phyloP scores from a whole-genome alignment of 2,113 vertebrate species.

The Triplophysa siluroides region DNA sequence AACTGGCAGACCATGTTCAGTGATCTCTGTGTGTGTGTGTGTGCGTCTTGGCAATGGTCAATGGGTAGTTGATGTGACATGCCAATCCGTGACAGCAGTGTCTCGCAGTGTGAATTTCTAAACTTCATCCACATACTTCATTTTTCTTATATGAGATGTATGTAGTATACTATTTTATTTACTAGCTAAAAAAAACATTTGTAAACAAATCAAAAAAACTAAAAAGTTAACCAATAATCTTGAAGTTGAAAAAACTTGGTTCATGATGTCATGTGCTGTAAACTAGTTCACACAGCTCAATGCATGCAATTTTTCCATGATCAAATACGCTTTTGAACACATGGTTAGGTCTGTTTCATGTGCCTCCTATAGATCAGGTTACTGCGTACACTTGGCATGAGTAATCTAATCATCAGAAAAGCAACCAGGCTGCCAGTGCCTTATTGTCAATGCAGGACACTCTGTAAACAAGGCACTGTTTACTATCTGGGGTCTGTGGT shows the following conservation, averaged over 20 bases:
- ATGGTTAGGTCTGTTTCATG: slow-evolving; percentile 32
- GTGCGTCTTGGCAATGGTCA: neutral
- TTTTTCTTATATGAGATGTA: no score
- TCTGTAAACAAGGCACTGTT: slow-evolving; percentile 35
- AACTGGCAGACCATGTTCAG: neutral
- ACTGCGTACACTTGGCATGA: slow-evolving; percentile 17
- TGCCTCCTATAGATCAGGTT: slow-evolving; percentile 24
- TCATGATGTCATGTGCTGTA: neutral
- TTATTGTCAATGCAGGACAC: slow-evolving; percentile 34
- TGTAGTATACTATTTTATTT: no score
- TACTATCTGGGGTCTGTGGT: slow-evolving; percentile 11
- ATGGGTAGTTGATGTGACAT: slow-evolving; percentile 1
- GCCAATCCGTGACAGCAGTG: neutral
- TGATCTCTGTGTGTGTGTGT: neutral
- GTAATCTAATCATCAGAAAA: slow-evolving; percentile 41
- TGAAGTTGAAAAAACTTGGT: neutral
- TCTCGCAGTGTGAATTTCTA: neutral
- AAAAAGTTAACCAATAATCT: no score
- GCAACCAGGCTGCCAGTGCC: slow-evolving; percentile 27
- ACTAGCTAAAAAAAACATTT: no score
- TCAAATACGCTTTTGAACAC: neutral
- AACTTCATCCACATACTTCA: neutral
- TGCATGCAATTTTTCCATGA: neutral
- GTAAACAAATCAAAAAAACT: no score
- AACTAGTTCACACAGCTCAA: neutral